These are phyloP conservation scores for Chaetodon auriga DNA, from an alignment of 2,113 vertebrate genomes.

Conservation along the genomic window DNA sequence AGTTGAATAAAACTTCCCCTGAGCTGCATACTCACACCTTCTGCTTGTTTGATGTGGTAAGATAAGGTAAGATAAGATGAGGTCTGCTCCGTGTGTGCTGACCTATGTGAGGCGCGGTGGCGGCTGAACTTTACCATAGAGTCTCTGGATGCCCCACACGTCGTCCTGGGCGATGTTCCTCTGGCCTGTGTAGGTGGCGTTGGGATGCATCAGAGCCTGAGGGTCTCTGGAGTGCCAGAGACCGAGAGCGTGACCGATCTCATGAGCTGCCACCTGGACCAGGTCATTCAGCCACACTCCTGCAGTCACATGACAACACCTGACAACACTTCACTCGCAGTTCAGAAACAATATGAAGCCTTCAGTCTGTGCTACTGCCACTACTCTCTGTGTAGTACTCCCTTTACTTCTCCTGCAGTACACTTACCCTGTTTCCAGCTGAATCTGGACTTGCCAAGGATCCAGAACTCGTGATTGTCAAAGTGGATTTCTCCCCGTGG, in stretches of 20 bases:
- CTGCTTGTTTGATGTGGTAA: too few species aligned
- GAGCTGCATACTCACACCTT: too few species aligned
- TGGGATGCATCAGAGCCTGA: slow-evolving; percentile 87
- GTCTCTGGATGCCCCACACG: slow-evolving; percentile 87
- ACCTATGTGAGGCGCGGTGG: too few species aligned
- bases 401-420: slow-evolving; percentile 13
- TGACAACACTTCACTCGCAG: too few species aligned
- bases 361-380: too few species aligned
- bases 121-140: slow-evolving; percentile 79
- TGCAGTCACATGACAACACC: slow-evolving; percentile 45
- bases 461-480: slow-evolving; percentile 90
- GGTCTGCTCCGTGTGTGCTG: too few species aligned
- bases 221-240: slow-evolving; percentile 87
- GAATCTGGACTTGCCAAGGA: slow-evolving; percentile 88
- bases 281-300: slow-evolving; percentile 89
- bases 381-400: not conserved
- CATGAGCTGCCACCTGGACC: slow-evolving; percentile 89
- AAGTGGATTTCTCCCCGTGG: slow-evolving; percentile 89
- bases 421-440: slow-evolving; percentile 89
- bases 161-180: slow-evolving; percentile 86
- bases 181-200: slow-evolving; percentile 87
- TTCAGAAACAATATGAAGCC: too few species aligned
- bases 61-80: too few species aligned
- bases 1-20: too few species aligned
- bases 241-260: slow-evolving; percentile 88